Conservation (phyloP, 2,888 invertebrate species). For the Bugulina stolonifera region DNA sequence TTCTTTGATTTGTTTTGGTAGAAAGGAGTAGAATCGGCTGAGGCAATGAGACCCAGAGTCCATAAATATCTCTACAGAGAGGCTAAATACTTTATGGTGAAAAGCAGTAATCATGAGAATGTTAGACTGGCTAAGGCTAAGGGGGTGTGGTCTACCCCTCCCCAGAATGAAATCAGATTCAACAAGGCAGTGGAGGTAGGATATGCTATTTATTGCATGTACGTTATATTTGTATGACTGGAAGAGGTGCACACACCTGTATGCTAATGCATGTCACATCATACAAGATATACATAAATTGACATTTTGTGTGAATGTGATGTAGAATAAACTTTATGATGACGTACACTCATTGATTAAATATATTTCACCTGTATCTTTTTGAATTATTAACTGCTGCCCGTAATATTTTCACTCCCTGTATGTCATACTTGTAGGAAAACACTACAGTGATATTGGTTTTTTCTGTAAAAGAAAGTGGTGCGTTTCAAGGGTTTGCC, state of each 20-base stretch:
- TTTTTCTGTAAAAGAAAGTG: slow-evolving; percentile 97
- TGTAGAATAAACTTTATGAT: no score
- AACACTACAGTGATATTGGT: slow-evolving; percentile 87
- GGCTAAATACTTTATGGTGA: slow-evolving; percentile 89
- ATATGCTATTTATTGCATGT: no score
- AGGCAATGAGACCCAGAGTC: not conserved
- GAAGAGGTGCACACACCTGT: no score
- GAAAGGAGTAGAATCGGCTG: not conserved
- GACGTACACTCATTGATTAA: no score
- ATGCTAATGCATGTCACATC: no score
- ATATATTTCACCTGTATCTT: no score
- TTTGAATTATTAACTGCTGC: no score
- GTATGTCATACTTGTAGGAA: slow-evolving; percentile 58
- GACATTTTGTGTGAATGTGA: no score
- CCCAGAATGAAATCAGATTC: slow-evolving; percentile 90
- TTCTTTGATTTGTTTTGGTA: not conserved
- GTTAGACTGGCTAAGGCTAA: slow-evolving; percentile 81
- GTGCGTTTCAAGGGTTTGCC: slow-evolving; percentile 79
- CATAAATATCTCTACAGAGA: slow-evolving; percentile 84
- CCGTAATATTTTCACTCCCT: no score
- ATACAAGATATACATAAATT: no score
- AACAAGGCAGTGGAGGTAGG: slow-evolving; percentile 77
- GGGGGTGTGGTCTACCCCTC: slow-evolving; percentile 95
- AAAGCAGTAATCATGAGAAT: slow-evolving; percentile 96
- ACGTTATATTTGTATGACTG: no score